phyloP scores from a whole-genome alignment of 2,113 vertebrate genomes.

The Perca flavescens region DNA sequence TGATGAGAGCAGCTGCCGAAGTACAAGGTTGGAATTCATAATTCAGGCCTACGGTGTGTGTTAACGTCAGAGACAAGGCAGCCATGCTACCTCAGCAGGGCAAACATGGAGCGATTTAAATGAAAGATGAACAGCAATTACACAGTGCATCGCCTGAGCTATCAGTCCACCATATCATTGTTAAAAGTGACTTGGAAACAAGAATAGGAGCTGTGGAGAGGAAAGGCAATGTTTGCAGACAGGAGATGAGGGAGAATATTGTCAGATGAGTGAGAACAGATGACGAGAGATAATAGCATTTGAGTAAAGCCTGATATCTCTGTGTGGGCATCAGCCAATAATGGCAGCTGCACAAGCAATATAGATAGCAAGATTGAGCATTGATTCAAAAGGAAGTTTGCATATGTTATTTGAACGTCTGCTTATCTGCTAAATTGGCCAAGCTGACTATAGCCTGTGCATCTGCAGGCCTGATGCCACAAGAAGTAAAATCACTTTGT shows the following conservation, averaged over 20 bases:
- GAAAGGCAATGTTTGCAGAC: constrained; percentile 38
- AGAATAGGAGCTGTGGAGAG: constrained; percentile 21
- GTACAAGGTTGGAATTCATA: constrained; percentile 76
- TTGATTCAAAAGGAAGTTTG: constrained; percentile 55
- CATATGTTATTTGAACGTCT: constrained; percentile 50
- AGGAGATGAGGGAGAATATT: constrained; percentile 18
- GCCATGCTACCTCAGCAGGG: constrained; percentile 63
- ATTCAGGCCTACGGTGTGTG: constrained; percentile 68
- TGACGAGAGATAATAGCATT: constrained; percentile 38
- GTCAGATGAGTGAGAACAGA: constrained; percentile 44
- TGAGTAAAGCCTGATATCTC: constrained; percentile 37
- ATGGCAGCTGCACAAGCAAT: constrained; percentile 53
- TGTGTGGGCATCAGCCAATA: constrained; percentile 44
- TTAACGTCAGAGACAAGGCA: constrained; percentile 70
- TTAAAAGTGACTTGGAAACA: constrained; percentile 54
- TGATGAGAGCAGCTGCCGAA: constrained; percentile 76
- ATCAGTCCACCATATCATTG: constrained; percentile 28
- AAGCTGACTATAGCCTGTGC: constrained; percentile 19
- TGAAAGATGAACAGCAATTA: constrained; percentile 71
- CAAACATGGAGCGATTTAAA: constrained; percentile 55
- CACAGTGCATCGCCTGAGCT: constrained; percentile 39
- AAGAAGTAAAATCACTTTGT: constrained; percentile 40
- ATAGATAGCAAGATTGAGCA: constrained; percentile 47
- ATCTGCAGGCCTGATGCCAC: constrained; percentile 45
- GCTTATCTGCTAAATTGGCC: constrained; percentile 65